Base-by-base conservation (phyloP, 2,113 vertebrate genomes). In the Cacatua alba region DNA sequence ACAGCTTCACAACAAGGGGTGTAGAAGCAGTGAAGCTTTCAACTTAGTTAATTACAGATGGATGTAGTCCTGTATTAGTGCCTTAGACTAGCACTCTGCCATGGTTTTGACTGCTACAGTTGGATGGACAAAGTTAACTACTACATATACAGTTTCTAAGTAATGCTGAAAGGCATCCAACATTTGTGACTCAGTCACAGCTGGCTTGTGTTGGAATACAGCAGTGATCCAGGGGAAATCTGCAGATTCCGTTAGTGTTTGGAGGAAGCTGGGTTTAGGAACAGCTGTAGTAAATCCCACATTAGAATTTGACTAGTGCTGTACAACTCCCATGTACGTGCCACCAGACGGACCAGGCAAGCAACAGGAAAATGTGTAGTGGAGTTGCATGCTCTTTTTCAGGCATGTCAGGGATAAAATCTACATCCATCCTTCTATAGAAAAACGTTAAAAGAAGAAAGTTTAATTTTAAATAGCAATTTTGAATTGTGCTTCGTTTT, bases 201-300 rank as follows among this genome's bases (percentile, higher is more conserved):
- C 3, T 52, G 82, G 55, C 44, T 44, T 5, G 13, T 3, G 49
- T 3, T 55, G 79, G 63, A 55, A 31, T 6, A 75, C n/a, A 70
- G 41, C 71, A 19, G 43, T 2, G 65, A 26, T 8, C 13, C 5
- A n/a, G 60, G 44, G 53, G 52, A 39, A 44, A 44, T 15, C 65
- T 9, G 20, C 2, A 0, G 3, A 8, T 52, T 29, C 63, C 3
- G 1, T 13, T 5, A 10, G 65, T 1, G 13, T 33, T 37, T 6
- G 3, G 23, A n/a, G 23, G 2, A 31, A 62, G 46, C 46, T 16
- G 48, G 17, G 18, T 31, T 65, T 19, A 55, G 82, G 75, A 76
- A 26, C 59, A 72, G 81, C 75, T 64, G 37, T 46, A 23, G 2
- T 2, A 17, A 65, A 82, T 7, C 11, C 31, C 59, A 33, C 49